Evolutionary conservation across 2,888 invertebrate species (phyloP).

Genomic region (Coelinius sp.): DNA sequence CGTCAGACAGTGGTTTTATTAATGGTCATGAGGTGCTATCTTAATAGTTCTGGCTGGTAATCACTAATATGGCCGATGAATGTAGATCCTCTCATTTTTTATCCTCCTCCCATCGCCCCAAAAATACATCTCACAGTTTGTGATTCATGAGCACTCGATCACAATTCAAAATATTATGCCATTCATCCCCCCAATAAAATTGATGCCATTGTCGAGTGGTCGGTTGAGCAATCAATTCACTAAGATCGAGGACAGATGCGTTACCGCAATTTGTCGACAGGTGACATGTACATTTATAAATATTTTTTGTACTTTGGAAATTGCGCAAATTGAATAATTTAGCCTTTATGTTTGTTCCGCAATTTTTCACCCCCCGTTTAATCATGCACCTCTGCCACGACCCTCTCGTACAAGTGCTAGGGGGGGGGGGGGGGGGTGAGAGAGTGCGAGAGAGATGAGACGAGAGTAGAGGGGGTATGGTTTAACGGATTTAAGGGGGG

Average conservation of each 20-base stretch:
- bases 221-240: neutral
- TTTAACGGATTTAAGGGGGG: constrained; percentile 6
- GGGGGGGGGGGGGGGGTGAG: constrained; percentile 29
- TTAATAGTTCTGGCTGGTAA: neutral
- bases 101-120: neutral
- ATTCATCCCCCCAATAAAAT: neutral
- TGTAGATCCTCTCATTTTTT: neutral
- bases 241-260: neutral
- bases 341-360: constrained; percentile 42
- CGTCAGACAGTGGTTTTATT: constrained; percentile 12
- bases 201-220: neutral
- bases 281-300: neutral
- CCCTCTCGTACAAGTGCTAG: constrained; percentile 50
- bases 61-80: neutral
- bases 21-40: constrained; percentile 4
- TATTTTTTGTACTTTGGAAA: neutral
- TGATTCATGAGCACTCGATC: constrained; percentile 9
- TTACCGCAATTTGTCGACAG: neutral
- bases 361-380: constrained; percentile 65
- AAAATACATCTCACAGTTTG: neutral
- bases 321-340: neutral
- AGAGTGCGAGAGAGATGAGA: constrained; percentile 21
- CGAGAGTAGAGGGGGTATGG: constrained; percentile 20
- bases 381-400: constrained; percentile 58
- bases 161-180: neutral